Conservation (phyloP, 2,113 vertebrate species). For the Papio anubis region DNA sequence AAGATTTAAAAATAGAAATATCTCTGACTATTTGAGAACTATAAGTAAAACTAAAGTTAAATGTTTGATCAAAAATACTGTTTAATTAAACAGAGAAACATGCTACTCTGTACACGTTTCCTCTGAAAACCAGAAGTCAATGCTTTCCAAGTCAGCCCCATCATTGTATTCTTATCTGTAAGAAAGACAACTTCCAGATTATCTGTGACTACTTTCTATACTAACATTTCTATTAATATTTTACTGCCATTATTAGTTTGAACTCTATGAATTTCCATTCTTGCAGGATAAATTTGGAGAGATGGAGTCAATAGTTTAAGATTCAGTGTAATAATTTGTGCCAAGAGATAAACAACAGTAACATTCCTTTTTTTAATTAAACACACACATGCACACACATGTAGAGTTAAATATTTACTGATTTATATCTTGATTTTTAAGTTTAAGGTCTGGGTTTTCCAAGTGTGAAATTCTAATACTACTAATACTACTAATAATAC, state of each 20-base stretch:
- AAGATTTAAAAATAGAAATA: slow-evolving; percentile 20
- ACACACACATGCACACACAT: background rate
- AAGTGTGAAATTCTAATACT: no score
- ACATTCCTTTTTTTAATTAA: background rate
- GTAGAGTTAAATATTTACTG: background rate
- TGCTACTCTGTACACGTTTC: background rate
- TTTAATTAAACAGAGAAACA: background rate
- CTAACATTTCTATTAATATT: background rate
- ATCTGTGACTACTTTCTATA: background rate
- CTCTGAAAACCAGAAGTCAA: background rate
- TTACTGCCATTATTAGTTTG: background rate
- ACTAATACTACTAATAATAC: no score
- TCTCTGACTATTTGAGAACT: background rate
- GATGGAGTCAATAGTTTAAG: background rate
- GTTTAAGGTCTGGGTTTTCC: background rate
- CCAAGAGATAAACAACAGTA: background rate
- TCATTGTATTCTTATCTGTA: background rate
- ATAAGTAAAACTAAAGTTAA: background rate
- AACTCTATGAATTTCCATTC: background rate
- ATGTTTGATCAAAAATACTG: background rate
- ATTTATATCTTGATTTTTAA: background rate
- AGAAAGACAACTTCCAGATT: background rate
- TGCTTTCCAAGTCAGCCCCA: background rate
- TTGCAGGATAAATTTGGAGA: background rate
- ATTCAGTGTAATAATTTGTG: background rate